Base-by-base conservation (phyloP, 2,888 invertebrate genomes). In the Patella ulyssiponensis region DNA sequence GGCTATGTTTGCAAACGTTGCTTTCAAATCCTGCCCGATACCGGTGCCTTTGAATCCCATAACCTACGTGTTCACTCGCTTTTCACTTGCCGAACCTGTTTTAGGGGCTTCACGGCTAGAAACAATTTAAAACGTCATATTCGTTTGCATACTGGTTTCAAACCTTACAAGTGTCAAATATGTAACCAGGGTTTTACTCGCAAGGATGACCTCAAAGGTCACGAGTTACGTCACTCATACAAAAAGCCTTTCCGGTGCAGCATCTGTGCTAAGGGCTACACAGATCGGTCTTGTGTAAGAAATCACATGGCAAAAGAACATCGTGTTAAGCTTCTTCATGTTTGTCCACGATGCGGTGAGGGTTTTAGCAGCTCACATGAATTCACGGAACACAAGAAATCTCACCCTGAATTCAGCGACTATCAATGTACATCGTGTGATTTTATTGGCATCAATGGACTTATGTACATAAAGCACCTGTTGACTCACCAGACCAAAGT, bases 71-170 rank as follows among this genome's bases (percentile, higher is more conserved):
- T 79, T 7, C 89, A 88, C 73, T 79, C 82, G 53, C 77, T 85
- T 3, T 86, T 82, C 77, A 86, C 87, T 3, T 89, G 89, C 75
- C 74, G 78, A 5, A 79, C 84, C n/a, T 89, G 89, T 71, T 83
- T 82, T 69, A 76, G 83, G 15, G 84, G 87, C 5, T 88, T 89
- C 77, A 87, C 88, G 1, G 85, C 86, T 17, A 76, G 86, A 70
- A 87, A 85, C 69, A 87, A 88, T 75, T 85, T 88, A 81, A 85
- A 88, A 70, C 83, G 86, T 1, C 89, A 89, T 70, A 83, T 86
- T 27, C 83, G 88, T 1, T 80, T 88, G 44, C 88, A 88, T 77
- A 86, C 87, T 1, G 88, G 88, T 3, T 80, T 85, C n/a, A 85
- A 84, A 64, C 87, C 88, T 0, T 87, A 86, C 80, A 78, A 84